These are phyloP conservation scores for Heliothis subflexa DNA, from an alignment of 1,140 invertebrate genomes.

Conservation along the genomic window DNA sequence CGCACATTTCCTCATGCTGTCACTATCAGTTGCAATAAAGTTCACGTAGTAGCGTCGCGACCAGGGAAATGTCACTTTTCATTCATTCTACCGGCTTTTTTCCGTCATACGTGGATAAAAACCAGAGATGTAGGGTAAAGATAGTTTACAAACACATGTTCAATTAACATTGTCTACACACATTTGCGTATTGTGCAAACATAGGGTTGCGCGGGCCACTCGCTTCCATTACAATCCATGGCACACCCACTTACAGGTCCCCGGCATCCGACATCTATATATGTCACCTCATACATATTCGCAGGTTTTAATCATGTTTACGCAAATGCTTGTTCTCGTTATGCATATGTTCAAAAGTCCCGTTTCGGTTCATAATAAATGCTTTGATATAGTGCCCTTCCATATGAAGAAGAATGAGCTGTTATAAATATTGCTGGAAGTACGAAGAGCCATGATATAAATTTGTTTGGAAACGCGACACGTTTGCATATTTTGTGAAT, in stretches of 20 bases:
- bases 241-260: slow-evolving; percentile 12
- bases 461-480: slow-evolving; percentile 53
- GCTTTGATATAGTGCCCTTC: slow-evolving; percentile 28
- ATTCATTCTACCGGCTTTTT: slow-evolving; percentile 8
- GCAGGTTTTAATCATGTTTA: slow-evolving; percentile 55
- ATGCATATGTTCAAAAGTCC: slow-evolving; percentile 32
- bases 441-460: slow-evolving; percentile 42
- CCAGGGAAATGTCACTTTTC: slow-evolving; percentile 23
- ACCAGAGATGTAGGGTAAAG: slow-evolving; percentile 13
- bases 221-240: slow-evolving; percentile 30
- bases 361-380: slow-evolving; percentile 29
- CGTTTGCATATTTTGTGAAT: slow-evolving; percentile 54
- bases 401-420: slow-evolving; percentile 34
- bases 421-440: slow-evolving; percentile 40
- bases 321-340: slow-evolving; percentile 55
- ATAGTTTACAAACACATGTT: slow-evolving; percentile 12
- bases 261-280: slow-evolving; percentile 25
- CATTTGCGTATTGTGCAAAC: slow-evolving; percentile 36
- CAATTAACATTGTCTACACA: slow-evolving; percentile 13
- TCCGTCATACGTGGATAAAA: slow-evolving; percentile 1
- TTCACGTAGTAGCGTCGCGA: background rate
- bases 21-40: slow-evolving; percentile 26
- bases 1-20: background rate
- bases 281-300: slow-evolving; percentile 59
- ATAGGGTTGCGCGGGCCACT: slow-evolving; percentile 21